phyloP scores from a whole-genome alignment of 2,888 invertebrate species.

The Belgica antarctica region DNA sequence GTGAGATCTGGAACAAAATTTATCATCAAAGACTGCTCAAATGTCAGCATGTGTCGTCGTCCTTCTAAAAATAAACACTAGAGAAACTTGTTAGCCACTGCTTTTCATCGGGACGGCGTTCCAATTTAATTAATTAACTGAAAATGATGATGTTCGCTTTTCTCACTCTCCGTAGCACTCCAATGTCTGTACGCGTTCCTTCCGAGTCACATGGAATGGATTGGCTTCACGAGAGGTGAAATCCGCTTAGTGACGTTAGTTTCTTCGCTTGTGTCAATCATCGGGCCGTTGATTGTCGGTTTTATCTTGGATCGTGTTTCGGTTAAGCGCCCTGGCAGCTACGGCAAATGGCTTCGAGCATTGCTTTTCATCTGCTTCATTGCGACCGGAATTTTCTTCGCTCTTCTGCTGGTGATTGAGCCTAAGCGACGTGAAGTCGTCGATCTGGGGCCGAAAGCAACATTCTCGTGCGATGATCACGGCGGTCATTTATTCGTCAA shows the following conservation, averaged over 20 bases:
- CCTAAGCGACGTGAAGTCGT: slow-evolving; percentile 62
- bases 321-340: slow-evolving; percentile 52
- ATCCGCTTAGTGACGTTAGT: slow-evolving; percentile 74
- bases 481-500: slow-evolving; percentile 73
- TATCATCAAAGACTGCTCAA: background rate
- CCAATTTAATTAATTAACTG: slow-evolving; percentile 8
- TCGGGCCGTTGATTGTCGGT: slow-evolving; percentile 75
- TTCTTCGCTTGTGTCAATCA: slow-evolving; percentile 73
- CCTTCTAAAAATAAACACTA: slow-evolving; percentile 1
- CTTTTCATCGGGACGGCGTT: background rate
- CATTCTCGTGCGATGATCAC: slow-evolving; percentile 68
- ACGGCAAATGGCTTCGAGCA: slow-evolving; percentile 66
- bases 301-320: slow-evolving; percentile 68
- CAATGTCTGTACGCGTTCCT: slow-evolving; percentile 43
- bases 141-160: slow-evolving; percentile 15
- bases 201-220: slow-evolving; percentile 42
- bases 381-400: slow-evolving; percentile 66
- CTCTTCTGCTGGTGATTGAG: slow-evolving; percentile 63
- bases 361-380: slow-evolving; percentile 68
- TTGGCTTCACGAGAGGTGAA: slow-evolving; percentile 70
- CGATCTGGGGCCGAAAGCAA: slow-evolving; percentile 58
- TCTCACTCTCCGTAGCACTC: slow-evolving; percentile 16
- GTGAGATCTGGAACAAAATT: background rate
- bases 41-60: slow-evolving; percentile 1
- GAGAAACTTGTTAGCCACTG: slow-evolving; percentile 6